Percentiles rank a stretch among this genome's conserved stretches.
Conservation (phyloP, 2,113 vertebrate species). For the Lontra canadensis region DNA sequence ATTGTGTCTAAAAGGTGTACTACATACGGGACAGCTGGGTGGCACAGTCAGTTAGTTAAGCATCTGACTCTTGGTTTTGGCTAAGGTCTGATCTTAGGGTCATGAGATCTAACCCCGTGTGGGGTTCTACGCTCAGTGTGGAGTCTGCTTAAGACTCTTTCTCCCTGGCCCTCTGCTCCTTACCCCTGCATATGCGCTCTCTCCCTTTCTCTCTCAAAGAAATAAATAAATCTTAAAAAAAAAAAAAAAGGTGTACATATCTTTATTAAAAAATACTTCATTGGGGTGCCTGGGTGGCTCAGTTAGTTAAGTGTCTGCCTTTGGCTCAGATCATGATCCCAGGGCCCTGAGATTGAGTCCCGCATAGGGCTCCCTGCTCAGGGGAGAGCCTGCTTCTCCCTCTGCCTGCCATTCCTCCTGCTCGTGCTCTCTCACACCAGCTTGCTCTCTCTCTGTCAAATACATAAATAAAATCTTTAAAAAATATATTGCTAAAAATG, state of each 20-base stretch:
- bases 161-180: background rate
- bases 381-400: no score
- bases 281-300: background rate
- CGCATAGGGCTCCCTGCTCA: no score
- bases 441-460: no score
- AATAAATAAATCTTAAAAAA: background rate
- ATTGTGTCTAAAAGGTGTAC: background rate
- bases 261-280: background rate
- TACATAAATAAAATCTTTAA: no score
- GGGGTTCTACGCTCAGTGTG: background rate
- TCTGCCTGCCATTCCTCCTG: no score
- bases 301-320: no score
- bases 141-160: background rate
- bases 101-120: background rate
- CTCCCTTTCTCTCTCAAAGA: background rate
- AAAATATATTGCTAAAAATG: no score
- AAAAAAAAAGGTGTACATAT: background rate
- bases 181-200: background rate
- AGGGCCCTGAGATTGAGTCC: no score
- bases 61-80: background rate
- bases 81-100: background rate
- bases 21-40: background rate
- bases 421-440: no score
- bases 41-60: background rate
- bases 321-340: no score